Evolutionary conservation across 2,113 vertebrate species (phyloP), one percentile per base, ranked within the genome.

Genomic region (Leucoraja erinaceus): DNA sequence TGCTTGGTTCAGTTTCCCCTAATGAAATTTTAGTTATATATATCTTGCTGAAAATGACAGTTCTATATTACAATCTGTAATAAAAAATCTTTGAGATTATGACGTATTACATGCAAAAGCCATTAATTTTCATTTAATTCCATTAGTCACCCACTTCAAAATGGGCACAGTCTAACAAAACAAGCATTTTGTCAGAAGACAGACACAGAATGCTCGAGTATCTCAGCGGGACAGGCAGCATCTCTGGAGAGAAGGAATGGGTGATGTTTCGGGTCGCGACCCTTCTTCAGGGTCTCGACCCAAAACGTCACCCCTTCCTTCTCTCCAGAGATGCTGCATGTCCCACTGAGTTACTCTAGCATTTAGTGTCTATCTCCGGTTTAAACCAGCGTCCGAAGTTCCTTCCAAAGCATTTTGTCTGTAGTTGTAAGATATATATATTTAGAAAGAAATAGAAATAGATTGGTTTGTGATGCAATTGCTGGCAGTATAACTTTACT

Each of bases 91-190:
- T 63, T 31, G 28, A 63, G 7, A 3, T 88, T 88, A n/a, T 31
- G 83, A 31, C 63, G 83, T 2, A 63, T 88, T 63, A 31, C n/a
- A 84, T 63, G 59, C 59, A 88, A 88, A 88, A 63, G 11, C 56
- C 54, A n/a, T 86, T 86, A 61, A 86, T 86, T 86, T 86, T 54
- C 56, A 61, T 88, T 86, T 31, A 56, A 88, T 88, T 63, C 59
- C 83, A 88, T 66, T 63, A 88, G 14, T n/a, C n/a, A 33, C n/a
- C 31, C n/a, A 5, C 25, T 63, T 84, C 59, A 18, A 31, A 63
- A 88, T 88, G 83, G 61, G n/a, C 83, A 88, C n/a, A 31, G 8
- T n/a, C 83, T 88, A 61, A 59, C 38, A 63, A 61, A 86, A 22
- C 59, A 86, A 88, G 59, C 83, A 63, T 66, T 28, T 20, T 88